Evolutionary conservation across 2,888 invertebrate genomes (phyloP), one percentile per base, ranked within the genome.

Genomic region (Himalopsyche anomala): DNA sequence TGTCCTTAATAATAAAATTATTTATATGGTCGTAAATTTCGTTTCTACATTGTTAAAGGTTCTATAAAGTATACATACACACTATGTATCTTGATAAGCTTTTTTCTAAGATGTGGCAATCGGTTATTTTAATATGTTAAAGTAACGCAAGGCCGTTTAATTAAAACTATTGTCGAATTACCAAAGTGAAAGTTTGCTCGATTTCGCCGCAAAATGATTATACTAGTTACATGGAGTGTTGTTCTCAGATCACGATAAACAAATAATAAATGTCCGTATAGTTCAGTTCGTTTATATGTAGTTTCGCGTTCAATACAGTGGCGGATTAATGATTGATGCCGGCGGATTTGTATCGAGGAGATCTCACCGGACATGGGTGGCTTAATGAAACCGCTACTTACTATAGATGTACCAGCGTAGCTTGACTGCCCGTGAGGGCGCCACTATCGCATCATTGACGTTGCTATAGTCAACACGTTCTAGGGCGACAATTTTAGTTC

Each of bases 161-260:
- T 87, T 87, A 88, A 83, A 83, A 54, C 84, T 81, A 86, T 86
- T 86, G 87, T 88, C 84, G 85, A 87, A 86, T 87, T 84, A 86
- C 86, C 54, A 69, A 82, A 86, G 87, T 83, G 87, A 87, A 87
- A 87, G 87, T 84, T 82, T 15, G 82, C 42, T 40, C 42, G 81
- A 82, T 82, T 84, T 28, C 51, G 42, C 74, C 55, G 62, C 84
- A 85, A 83, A 87, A 87, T 79, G 54, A 80, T 87, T 80, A 74
- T 86, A 85, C 82, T 54, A 79, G 56, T 86, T 83, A 83, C 69
- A 81, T 85, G 79, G 85, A 88, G 86, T 88, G 87, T 88, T 88
- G 87, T 88, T 88, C 51, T 82, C 28, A 28, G 83, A 86, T 87
- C 88, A 87, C 88, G 88, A 88, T 74, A 38, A 55, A 81, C 74